Evolutionary conservation across 2,113 vertebrate genomes (phyloP).

Genomic region (Lasiurus cinereus): DNA sequence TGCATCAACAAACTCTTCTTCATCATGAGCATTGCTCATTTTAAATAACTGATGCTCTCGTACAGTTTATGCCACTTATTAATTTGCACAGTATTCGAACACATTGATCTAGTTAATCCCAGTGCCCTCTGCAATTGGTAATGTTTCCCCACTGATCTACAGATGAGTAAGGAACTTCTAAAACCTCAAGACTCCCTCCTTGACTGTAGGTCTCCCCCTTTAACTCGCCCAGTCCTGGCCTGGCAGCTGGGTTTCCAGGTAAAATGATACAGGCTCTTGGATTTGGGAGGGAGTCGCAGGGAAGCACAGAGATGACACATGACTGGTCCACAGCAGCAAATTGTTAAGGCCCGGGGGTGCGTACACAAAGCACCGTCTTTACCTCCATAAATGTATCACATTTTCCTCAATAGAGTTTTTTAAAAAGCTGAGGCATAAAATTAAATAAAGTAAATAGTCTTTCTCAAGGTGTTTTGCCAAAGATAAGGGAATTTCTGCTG

Average conservation of each 20-base stretch:
- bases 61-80: not conserved
- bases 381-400: not conserved
- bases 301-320: not conserved
- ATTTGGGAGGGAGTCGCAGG: not conserved
- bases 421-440: not conserved
- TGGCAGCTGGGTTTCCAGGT: not conserved
- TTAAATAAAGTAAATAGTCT: constrained; percentile 18
- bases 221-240: not conserved
- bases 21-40: not conserved
- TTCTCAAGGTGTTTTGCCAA: constrained; percentile 58
- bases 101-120: not conserved
- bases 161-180: not conserved
- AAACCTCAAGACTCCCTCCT: not conserved
- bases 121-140: not conserved
- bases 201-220: not conserved
- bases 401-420: not conserved
- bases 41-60: not conserved
- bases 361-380: not conserved
- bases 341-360: not conserved
- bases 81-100: not conserved
- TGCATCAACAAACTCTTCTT: not conserved
- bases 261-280: not conserved
- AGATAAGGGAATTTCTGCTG: constrained; percentile 57
- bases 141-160: not conserved
- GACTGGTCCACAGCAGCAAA: not conserved